Evolutionary conservation across 2,888 invertebrate genomes (phyloP).

Genomic region (Bedellia somnulentella): DNA sequence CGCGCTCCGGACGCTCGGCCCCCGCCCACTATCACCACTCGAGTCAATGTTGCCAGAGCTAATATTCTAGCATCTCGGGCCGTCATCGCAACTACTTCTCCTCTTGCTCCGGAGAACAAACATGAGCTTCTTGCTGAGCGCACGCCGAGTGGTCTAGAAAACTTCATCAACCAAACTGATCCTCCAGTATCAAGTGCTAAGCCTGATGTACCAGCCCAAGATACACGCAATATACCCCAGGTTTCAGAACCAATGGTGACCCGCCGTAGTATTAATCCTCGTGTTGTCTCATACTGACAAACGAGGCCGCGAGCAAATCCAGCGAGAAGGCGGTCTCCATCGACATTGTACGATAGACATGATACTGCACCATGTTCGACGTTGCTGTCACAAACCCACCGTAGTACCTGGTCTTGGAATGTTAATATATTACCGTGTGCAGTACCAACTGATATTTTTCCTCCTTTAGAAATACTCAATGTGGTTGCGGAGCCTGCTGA

Average conservation of each 20-base stretch:
- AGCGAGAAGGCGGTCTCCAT: slow-evolving; percentile 81
- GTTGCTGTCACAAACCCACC: slow-evolving; percentile 80
- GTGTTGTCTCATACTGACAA: slow-evolving; percentile 84
- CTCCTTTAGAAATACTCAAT: slow-evolving; percentile 67
- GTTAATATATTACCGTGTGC: slow-evolving; percentile 89
- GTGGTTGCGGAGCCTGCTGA: slow-evolving; percentile 88
- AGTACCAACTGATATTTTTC: slow-evolving; percentile 88
- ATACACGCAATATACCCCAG: slow-evolving; percentile 46
- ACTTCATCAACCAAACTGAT: slow-evolving; percentile 91
- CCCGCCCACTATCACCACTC: slow-evolving; percentile 64
- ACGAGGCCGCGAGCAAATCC: slow-evolving; percentile 78
- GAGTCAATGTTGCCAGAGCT: slow-evolving; percentile 92
- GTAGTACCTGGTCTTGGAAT: slow-evolving; percentile 74
- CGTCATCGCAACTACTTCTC: slow-evolving; percentile 73
- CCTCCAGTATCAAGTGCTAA: slow-evolving; percentile 85
- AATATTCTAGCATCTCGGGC: slow-evolving; percentile 64
- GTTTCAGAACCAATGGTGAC: slow-evolving; percentile 50
- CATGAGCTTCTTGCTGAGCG: slow-evolving; percentile 89
- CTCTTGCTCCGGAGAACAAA: slow-evolving; percentile 94
- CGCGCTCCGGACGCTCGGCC: slow-evolving; percentile 50
- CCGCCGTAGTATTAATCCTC: slow-evolving; percentile 51
- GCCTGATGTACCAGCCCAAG: slow-evolving; percentile 48
- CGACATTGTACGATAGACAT: slow-evolving; percentile 83
- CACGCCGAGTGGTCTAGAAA: slow-evolving; percentile 85
- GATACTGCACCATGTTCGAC: slow-evolving; percentile 77